Evolutionary conservation across 2,797 vertebrate genomes (phyloP).

Genomic region (Pipistrellus pygmaeus): DNA sequence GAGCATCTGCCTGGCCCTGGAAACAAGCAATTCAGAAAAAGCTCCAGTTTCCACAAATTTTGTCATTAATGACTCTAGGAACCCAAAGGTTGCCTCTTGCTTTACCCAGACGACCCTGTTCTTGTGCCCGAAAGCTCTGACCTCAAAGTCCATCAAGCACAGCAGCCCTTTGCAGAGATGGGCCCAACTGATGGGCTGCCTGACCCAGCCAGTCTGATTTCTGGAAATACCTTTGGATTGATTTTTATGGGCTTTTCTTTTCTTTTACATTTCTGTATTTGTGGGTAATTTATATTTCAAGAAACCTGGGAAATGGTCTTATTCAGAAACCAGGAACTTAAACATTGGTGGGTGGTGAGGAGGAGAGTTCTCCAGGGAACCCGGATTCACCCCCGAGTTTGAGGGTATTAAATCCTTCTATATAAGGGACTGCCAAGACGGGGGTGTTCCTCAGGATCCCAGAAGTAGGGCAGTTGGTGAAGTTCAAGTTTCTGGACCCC

Average conservation of each 20-base stretch:
- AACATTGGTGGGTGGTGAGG: not conserved
- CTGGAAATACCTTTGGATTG: conserved; percentile 4
- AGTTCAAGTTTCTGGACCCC: conserved; percentile 2
- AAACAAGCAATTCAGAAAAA: conserved; percentile 11
- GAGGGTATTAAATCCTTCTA: conserved; percentile 20
- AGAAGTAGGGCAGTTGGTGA: not conserved
- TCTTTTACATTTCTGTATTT: conserved; percentile 42
- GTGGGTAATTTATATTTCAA: conserved; percentile 27
- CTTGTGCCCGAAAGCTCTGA: not conserved
- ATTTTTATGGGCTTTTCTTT: conserved; percentile 24
- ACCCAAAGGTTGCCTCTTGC: not conserved
- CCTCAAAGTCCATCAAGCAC: not conserved
- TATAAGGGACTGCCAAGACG: not conserved
- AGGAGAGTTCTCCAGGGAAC: conserved; percentile 30
- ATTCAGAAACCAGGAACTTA: conserved; percentile 35
- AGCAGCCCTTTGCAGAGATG: not conserved
- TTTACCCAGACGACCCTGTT: not conserved
- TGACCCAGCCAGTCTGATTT: not conserved
- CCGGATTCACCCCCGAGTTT: not conserved
- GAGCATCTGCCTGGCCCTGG: not conserved
- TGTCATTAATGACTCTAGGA: conserved; percentile 19
- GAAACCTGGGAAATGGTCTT: conserved; percentile 3
- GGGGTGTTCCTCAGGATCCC: not conserved
- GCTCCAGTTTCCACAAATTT: not conserved
- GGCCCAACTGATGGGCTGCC: not conserved